Evolutionary conservation across 2,888 invertebrate species (phyloP).

Genomic region (Acheta domesticus): DNA sequence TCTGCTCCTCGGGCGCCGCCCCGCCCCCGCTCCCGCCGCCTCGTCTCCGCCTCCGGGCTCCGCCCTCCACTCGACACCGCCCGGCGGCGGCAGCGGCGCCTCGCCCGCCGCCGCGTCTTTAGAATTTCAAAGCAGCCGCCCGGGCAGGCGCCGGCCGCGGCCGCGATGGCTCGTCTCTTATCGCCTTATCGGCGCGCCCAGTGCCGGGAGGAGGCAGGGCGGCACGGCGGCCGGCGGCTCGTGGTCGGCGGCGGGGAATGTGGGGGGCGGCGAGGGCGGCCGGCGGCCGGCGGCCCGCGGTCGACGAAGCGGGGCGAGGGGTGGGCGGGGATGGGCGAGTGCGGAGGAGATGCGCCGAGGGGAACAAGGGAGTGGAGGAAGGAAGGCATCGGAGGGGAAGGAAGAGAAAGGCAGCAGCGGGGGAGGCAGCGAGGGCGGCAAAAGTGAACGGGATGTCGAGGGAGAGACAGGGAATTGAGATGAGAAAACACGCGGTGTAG

Average conservation of each 20-base stretch:
- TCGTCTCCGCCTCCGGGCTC: neutral
- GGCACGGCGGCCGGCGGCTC: neutral
- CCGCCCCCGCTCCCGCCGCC: neutral
- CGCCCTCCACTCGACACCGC: neutral
- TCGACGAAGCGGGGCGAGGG: neutral
- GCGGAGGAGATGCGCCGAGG: no score
- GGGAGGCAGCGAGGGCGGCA: no score
- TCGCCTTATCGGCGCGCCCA: conserved; percentile 10
- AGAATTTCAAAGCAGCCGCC: conserved; percentile 18
- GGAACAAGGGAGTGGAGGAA: no score
- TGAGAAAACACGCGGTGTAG: no score
- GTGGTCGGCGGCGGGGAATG: neutral
- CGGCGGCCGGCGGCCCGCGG: neutral
- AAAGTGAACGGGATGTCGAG: no score
- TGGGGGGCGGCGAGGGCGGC: neutral
- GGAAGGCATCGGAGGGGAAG: no score
- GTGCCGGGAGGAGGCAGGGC: neutral
- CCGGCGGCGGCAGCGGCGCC: neutral
- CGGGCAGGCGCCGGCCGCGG: conserved; percentile 1
- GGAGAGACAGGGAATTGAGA: no score
- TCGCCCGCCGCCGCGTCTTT: neutral
- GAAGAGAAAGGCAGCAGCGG: no score
- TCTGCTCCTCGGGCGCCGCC: neutral
- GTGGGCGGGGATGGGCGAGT: no score
- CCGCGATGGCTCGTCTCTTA: conserved; percentile 18